Evolutionary conservation across 2,797 vertebrate genomes (phyloP), one percentile per base, ranked within the genome.

Genomic region (Sebastes steindachneri): DNA sequence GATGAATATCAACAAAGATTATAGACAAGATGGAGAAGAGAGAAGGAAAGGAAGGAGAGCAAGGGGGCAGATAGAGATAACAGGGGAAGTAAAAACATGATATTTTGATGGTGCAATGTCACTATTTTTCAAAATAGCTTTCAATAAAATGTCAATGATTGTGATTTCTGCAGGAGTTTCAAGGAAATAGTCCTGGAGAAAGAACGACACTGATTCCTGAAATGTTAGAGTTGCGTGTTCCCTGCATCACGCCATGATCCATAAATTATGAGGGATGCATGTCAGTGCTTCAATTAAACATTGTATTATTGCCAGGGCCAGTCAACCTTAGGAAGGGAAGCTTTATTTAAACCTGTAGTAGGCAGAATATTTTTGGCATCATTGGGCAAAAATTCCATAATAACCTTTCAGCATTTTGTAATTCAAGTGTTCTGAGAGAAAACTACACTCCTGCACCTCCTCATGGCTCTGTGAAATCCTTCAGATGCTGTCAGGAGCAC

Each of bases 1-100:
- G 75, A 90, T 84, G 62, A 80, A 78, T 84, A 87, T 81, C 79
- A 81, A 31, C 29, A 80, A 69, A 69, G 59, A 73, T 77, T 35
- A 79, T 9, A 19, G 53, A 75, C 4, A n/a, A 71, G 45, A 65
- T 11, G 19, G 37, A 70, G 63, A 64, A 33, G 11, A 54, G 35
- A 45, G 29, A 60, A 66, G 23, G 26, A 41, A 53, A 55, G n/a
- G 73, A 19, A 62, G 19, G 29, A 17, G 35, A 64, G 33, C 6
- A 23, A 45, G 23, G 29, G 7, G 9, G 12, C 26, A 2, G 25
- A 60, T 41, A 19, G 55, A 58, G 55, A 58, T 28, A 57, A 57
- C 7, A 9, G 55, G 12, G 7, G 25, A n/a, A 21, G 7, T 58
- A 17, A 58, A 28, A 28, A 58, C 25, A 58, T 58, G 2, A 28